Evolutionary conservation across 1,140 invertebrate species (phyloP).

Genomic region (Latrodectus geometricus): DNA sequence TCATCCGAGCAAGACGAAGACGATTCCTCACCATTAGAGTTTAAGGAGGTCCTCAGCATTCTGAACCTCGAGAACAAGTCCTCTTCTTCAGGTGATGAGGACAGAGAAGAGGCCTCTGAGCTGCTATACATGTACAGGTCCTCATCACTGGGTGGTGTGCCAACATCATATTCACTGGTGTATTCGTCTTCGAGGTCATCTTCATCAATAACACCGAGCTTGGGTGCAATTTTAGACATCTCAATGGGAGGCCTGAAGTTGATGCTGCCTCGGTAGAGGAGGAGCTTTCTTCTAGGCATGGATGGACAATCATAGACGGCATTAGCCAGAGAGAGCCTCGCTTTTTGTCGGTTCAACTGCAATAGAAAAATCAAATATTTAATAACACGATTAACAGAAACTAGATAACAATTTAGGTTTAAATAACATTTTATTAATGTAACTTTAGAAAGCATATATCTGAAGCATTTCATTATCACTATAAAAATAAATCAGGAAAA

Average conservation of each 20-base stretch:
- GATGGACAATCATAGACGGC: slow-evolving; percentile 82
- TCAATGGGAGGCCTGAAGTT: slow-evolving; percentile 87
- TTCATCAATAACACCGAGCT: slow-evolving; percentile 93
- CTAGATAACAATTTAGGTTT: too few species aligned
- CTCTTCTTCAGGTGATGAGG: slow-evolving; percentile 36
- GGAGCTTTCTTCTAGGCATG: slow-evolving; percentile 70
- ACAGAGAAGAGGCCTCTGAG: slow-evolving; percentile 34
- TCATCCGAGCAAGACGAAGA: slow-evolving; percentile 32
- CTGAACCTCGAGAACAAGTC: slow-evolving; percentile 28
- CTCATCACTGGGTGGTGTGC: slow-evolving; percentile 28
- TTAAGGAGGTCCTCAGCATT: slow-evolving; percentile 12
- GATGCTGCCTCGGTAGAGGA: slow-evolving; percentile 77
- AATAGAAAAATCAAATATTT: not conserved
- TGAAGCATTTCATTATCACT: too few species aligned
- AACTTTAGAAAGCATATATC: too few species aligned
- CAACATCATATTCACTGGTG: not conserved
- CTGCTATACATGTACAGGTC: slow-evolving; percentile 22
- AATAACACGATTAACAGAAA: too few species aligned
- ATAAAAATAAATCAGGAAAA: too few species aligned
- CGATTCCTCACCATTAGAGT: slow-evolving; percentile 31
- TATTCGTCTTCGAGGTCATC: slow-evolving; percentile 76
- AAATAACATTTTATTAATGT: too few species aligned
- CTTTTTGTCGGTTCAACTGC: slow-evolving; percentile 81
- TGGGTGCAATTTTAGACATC: slow-evolving; percentile 93
- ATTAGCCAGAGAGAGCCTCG: slow-evolving; percentile 89